These are phyloP conservation scores for Notodonta ziczac DNA, from an alignment of 2,888 invertebrate genomes.

Conservation along the genomic window DNA sequence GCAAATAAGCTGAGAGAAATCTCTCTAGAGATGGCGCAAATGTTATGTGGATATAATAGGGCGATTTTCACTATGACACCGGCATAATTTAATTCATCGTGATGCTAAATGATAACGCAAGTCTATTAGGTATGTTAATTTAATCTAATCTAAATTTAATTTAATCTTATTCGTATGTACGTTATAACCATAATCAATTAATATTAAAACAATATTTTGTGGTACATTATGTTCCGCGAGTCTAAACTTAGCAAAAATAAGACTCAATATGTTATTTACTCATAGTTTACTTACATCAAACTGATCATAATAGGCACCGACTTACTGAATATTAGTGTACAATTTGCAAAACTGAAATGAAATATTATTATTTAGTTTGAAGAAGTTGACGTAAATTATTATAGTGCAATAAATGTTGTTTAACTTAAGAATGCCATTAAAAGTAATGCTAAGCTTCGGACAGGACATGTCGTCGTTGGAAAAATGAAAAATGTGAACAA, in stretches of 20 bases:
- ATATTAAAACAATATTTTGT: too few species aligned
- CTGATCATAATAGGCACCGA: too few species aligned
- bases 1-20: conserved; percentile 50
- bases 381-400: conserved; percentile 7
- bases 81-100: conserved; percentile 47
- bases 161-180: too few species aligned
- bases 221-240: too few species aligned
- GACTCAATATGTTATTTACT: too few species aligned
- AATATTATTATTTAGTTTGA: neutral
- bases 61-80: conserved; percentile 53
- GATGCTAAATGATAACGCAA: conserved; percentile 31
- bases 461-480: conserved; percentile 27
- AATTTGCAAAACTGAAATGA: neutral
- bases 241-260: too few species aligned
- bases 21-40: conserved; percentile 50
- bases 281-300: too few species aligned
- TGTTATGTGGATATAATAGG: conserved; percentile 51
- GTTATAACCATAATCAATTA: too few species aligned
- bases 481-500: conserved; percentile 32
- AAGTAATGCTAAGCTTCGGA: conserved; percentile 30
- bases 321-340: neutral
- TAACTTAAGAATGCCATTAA: conserved; percentile 31
- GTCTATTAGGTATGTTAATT: too few species aligned
- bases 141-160: too few species aligned
- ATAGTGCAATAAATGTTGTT: conserved; percentile 19